These are phyloP conservation scores for Nephrotoma appendiculata DNA, from an alignment of 2,888 invertebrate species.

Conservation along the genomic window DNA sequence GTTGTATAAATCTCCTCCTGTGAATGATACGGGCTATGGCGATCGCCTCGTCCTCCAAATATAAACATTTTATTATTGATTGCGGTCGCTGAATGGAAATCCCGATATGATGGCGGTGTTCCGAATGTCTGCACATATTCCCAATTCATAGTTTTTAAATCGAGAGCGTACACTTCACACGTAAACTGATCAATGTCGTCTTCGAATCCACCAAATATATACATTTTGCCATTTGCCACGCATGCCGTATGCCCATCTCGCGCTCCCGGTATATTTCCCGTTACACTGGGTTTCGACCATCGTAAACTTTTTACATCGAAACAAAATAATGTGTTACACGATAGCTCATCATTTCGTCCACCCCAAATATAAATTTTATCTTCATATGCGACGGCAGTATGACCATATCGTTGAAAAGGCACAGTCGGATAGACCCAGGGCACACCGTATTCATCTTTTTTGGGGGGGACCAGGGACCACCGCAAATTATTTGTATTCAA, in stretches of 20 bases:
- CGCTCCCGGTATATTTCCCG: conserved; percentile 60
- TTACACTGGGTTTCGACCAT: conserved; percentile 51
- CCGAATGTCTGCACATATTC: conserved; percentile 46
- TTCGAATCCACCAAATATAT: conserved; percentile 84
- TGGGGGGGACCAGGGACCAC: conserved; percentile 41
- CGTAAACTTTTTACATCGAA: conserved; percentile 58
- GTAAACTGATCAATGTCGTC: conserved; percentile 69
- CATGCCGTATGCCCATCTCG: conserved; percentile 89
- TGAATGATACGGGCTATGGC: conserved; percentile 45
- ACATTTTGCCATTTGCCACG: conserved; percentile 64
- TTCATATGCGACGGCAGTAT: conserved; percentile 71
- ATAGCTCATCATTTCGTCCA: conserved; percentile 65
- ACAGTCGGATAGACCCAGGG: conserved; percentile 35
- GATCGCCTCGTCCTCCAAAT: conserved; percentile 78
- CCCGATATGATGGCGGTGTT: conserved; percentile 54
- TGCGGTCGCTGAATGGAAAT: conserved; percentile 78
- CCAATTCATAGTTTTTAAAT: conserved; percentile 63
- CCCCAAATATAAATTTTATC: conserved; percentile 75
- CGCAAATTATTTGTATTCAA: conserved; percentile 56
- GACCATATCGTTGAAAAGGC: conserved; percentile 77
- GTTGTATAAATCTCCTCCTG: conserved; percentile 65
- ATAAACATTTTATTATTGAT: conserved; percentile 69
- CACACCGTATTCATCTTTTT: conserved; percentile 34
- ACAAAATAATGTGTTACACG: conserved; percentile 66
- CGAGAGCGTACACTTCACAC: conserved; percentile 58